These are phyloP conservation scores for Choristoneura fumiferana DNA, from an alignment of 1,140 invertebrate genomes.

Conservation along the genomic window DNA sequence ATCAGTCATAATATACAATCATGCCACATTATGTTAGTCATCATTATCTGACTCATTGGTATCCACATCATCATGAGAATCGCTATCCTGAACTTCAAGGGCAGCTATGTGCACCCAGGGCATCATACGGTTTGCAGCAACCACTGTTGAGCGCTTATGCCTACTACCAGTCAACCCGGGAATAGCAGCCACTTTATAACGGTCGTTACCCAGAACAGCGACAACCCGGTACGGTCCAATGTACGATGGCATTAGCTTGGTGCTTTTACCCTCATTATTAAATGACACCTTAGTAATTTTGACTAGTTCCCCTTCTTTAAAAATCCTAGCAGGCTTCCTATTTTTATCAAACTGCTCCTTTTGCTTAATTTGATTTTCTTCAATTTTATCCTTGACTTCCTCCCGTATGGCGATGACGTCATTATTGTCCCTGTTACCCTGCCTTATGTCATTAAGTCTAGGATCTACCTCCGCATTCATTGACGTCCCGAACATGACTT, in stretches of 20 bases:
- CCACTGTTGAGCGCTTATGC: not conserved
- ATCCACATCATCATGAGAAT: constrained; percentile 6
- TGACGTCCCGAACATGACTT: constrained; percentile 1
- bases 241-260: constrained; percentile 7
- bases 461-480: constrained; percentile 11
- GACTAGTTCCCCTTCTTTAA: not conserved
- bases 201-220: not conserved
- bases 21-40: not conserved
- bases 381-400: constrained; percentile 4
- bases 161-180: constrained; percentile 5
- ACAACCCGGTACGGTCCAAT: not conserved
- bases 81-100: constrained; percentile 15
- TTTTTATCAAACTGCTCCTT: not conserved
- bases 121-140: constrained; percentile 4
- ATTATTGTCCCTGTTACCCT: not conserved
- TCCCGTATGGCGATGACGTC: not conserved
- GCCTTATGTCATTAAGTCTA: not conserved
- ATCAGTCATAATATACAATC: no score
- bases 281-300: constrained; percentile 11
- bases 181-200: constrained; percentile 13
- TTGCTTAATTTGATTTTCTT: constrained; percentile 1
- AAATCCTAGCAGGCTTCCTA: not conserved
- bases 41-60: not conserved
- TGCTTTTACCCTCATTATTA: constrained; percentile 15
- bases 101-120: constrained; percentile 17